Evolutionary conservation across 2,888 invertebrate species (phyloP).

Genomic region (Seladonia tumulorum): DNA sequence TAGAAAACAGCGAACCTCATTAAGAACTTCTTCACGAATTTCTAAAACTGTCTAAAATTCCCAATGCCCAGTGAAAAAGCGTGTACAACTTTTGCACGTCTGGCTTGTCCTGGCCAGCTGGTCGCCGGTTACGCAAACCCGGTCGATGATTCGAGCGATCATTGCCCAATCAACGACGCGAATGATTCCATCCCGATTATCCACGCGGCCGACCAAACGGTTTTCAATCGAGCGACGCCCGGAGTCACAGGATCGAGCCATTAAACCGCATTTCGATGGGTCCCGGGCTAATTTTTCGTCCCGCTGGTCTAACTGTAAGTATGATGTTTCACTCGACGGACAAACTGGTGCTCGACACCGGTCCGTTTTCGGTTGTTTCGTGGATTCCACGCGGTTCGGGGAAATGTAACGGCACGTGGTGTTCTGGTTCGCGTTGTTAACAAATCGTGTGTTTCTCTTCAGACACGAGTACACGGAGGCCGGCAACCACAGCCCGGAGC

Average conservation of each 20-base stretch:
- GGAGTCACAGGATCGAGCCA: background rate
- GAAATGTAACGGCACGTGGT: conserved; percentile 21
- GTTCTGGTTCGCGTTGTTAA: conserved; percentile 44
- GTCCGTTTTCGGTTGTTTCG: background rate
- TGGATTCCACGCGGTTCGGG: conserved; percentile 21
- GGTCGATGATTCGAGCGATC: conserved; percentile 1
- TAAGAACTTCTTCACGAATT: background rate
- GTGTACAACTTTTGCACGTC: background rate
- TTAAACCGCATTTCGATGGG: background rate
- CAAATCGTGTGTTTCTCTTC: conserved; percentile 64
- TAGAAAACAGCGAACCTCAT: background rate
- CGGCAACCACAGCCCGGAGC: conserved; percentile 31
- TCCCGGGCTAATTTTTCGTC: background rate
- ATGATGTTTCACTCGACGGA: background rate
- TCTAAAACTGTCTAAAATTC: no score
- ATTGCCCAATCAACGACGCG: background rate
- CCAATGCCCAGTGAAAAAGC: background rate
- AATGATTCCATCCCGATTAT: background rate
- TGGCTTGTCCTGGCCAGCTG: background rate
- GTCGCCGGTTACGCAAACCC: background rate
- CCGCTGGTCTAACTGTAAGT: background rate
- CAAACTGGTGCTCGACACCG: background rate
- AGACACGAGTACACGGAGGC: conserved; percentile 31
- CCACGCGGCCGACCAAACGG: background rate
- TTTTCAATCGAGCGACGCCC: background rate